Base-by-base conservation (phyloP, 1,140 invertebrate species). In the Atta cephalotes region DNA sequence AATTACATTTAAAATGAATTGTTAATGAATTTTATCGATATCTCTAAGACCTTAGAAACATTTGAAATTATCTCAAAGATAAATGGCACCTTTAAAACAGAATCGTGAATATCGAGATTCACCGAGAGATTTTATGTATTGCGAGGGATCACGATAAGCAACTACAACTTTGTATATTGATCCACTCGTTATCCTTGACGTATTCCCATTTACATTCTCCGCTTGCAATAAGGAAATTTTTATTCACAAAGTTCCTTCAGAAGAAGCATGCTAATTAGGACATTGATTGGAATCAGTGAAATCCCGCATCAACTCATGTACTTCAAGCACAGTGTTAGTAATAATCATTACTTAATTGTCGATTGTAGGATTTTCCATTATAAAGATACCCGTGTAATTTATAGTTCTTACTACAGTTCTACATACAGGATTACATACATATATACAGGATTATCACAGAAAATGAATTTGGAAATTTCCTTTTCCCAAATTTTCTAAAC, bases 171-270 rank as follows among this genome's bases (percentile, higher is more conserved):
- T 39, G 51, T 58, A 74, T 74, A 74, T 74, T 84, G 39, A 84
- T 84, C 18, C 39, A 74, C 80, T 74, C 80, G 80, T 74, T 84
- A 84, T 84, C 80, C 80, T 84, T 84, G 80, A 62, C 56, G 80
- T 39, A 62, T 21, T 35, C 12, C 12, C 25, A 74, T 84, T 62
- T 74, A 21, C 25, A 74, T 84, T 49, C 60, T 74, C 39, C 31
- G 28, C 39, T 72, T 82, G 45, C 39, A 60, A 74, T 62, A 74
- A 84, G 68, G 70, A 84, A 84, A 84, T 25, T 82, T 45, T 62
- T 62, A 60, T 62, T 74, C 51, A 31, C 35, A 7, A 39, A 71
- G 65, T 71, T 70, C 2, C 16, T n/a, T 71, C 51, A 39, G 25
- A 58, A 39, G 51, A 81, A 45, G 16, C 63, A 81, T 70, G 65